phyloP scores from a whole-genome alignment of 2,888 invertebrate species.

The Onthophagus sagittarius region DNA sequence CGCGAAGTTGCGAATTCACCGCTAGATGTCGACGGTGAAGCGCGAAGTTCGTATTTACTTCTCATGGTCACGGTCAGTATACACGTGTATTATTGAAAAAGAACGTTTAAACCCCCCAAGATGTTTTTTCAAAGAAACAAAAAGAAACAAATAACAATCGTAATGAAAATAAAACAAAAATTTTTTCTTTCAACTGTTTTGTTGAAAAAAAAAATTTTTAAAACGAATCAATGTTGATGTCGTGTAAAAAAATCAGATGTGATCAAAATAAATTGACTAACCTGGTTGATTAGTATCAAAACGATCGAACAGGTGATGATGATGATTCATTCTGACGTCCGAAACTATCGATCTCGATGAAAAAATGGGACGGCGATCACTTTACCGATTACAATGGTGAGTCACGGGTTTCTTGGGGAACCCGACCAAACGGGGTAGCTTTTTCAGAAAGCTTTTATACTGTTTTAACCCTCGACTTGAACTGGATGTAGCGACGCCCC shows the following conservation, averaged over 20 bases:
- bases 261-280: not conserved
- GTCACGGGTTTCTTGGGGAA: conserved; percentile 5
- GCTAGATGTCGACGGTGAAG: conserved; percentile 7
- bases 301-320: not conserved
- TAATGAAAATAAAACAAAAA: too few relatives aligned
- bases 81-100: conserved; percentile 16
- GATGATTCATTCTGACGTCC: not conserved
- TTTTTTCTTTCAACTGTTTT: too few relatives aligned
- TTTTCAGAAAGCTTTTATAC: not conserved
- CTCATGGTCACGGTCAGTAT: conserved; percentile 26
- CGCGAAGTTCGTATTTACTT: not conserved
- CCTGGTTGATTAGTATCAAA: conserved; percentile 1
- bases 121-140: not conserved
- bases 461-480: conserved; percentile 13
- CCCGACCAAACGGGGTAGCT: conserved; percentile 1
- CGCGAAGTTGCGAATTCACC: not conserved
- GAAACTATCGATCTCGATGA: not conserved
- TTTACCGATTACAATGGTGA: not conserved
- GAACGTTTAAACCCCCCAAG: not conserved
- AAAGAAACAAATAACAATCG: too few relatives aligned
- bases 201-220: too few relatives aligned
- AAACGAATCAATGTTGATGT: too few relatives aligned
- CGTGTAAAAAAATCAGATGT: not conserved
- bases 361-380: not conserved
- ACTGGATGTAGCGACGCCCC: conserved; percentile 23